Base-by-base conservation (phyloP, 2,888 invertebrate genomes). In the Rhagonycha lutea region DNA sequence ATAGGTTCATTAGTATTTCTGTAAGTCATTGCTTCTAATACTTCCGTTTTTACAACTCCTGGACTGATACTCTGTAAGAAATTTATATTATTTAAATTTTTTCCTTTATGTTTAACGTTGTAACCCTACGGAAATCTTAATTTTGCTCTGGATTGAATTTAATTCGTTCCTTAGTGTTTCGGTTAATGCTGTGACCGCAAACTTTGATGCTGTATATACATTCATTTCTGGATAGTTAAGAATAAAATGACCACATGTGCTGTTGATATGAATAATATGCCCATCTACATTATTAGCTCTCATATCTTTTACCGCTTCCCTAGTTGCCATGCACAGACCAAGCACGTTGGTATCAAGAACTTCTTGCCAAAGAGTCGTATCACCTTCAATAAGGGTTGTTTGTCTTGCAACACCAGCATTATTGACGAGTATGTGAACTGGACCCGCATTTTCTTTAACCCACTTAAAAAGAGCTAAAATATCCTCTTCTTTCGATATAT, bases 401-500 rank as follows among this genome's bases (percentile, higher is more conserved):
- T 18, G 1, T 18, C 18, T 18, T 18, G 2, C 1, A 2, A 18
- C 18, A 18, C 18, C 18, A 18, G 18, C 18, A 18, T 18, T 18
- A 18, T 18, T 18, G 2, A 18, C 18, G 18, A 18, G 18, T 18
- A 18, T 2, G 18, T 18, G 18, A 2, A 18, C 18, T 1, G 18
- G 18, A 18, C 18, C 18, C 18, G 2, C 1, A 18, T 18, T 18
- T 2, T 18, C 18, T 18, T 18, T 18, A 18, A 2, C 2, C 18
- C 18, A 18, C 18, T 18, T 69, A 70, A 82, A 82, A 4, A 77
- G 74, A n/a, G 74, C 32, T 7, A 75, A 23, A 4, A 81, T 75
- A 14, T 80, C 79, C 14, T 79, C 74, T 70, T 82, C 80, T 18
- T 77, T 78, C 28, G 74, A 68, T 9, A 82, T 61, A 68, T 82